A percentile compares a stretch with the other conserved stretches of the same genome.
Evolutionary conservation across 1,140 invertebrate genomes (phyloP).

Genomic region (Trypoxylus dichotomus): DNA sequence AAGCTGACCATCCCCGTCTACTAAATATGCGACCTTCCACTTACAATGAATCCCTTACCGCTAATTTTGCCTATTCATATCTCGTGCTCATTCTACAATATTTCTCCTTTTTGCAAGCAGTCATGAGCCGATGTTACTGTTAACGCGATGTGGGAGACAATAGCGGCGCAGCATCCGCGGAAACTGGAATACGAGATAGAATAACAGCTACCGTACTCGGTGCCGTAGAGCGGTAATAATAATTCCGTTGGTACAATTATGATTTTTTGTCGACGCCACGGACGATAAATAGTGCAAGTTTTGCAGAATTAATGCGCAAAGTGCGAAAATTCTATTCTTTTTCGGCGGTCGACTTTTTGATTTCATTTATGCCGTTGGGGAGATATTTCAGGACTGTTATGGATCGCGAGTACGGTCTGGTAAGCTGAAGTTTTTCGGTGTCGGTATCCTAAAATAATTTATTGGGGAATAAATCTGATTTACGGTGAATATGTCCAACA

Average conservation of each 20-base stretch:
- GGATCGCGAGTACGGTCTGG: neutral
- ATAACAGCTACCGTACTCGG: neutral
- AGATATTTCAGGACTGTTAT: neutral
- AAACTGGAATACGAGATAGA: neutral
- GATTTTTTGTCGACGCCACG: constrained; percentile 2
- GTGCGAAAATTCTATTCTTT: constrained; percentile 12
- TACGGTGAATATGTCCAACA: too few species aligned
- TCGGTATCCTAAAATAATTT: neutral
- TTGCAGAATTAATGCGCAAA: constrained; percentile 6
- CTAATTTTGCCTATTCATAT: too few species aligned
- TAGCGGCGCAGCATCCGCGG: neutral
- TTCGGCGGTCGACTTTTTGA: neutral
- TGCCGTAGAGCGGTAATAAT: neutral
- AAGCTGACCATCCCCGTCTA: too few species aligned
- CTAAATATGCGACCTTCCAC: too few species aligned
- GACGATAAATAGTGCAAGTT: constrained; percentile 18
- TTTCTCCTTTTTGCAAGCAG: too few species aligned
- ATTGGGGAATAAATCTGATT: neutral
- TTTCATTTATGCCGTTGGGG: neutral
- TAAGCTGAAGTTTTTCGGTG: neutral
- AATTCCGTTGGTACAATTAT: constrained; percentile 1
- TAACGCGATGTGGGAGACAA: neutral
- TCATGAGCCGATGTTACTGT: neutral
- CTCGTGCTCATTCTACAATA: too few species aligned
- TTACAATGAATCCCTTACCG: too few species aligned